Evolutionary conservation across 2,888 invertebrate species (phyloP).

Genomic region (Sarcophaga carnaria): DNA sequence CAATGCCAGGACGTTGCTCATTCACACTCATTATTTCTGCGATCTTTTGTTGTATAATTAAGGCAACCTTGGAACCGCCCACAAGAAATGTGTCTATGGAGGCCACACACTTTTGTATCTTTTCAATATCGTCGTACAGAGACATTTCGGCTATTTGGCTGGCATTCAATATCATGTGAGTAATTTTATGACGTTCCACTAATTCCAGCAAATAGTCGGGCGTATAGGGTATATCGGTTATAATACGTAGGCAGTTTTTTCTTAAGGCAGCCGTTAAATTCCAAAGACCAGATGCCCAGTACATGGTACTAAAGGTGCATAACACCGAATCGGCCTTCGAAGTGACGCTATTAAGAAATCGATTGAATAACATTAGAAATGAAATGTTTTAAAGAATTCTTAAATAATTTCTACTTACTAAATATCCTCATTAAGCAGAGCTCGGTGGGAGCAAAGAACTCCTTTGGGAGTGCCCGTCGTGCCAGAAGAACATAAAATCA

Average conservation of each 20-base stretch:
- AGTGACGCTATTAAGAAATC: slow-evolving; percentile 6
- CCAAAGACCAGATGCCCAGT: slow-evolving; percentile 78
- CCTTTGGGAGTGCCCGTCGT: slow-evolving; percentile 79
- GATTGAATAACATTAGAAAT: not conserved
- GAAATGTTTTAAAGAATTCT: not conserved
- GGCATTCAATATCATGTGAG: slow-evolving; percentile 73
- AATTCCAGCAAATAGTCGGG: slow-evolving; percentile 74
- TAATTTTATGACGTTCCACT: slow-evolving; percentile 75
- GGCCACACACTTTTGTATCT: slow-evolving; percentile 70
- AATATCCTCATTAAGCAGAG: slow-evolving; percentile 71
- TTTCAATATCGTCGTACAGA: slow-evolving; percentile 69
- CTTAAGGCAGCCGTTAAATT: slow-evolving; percentile 72
- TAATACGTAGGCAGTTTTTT: slow-evolving; percentile 75
- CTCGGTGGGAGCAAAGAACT: slow-evolving; percentile 76
- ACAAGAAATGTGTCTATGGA: slow-evolving; percentile 73
- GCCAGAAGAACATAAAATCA: slow-evolving; percentile 79
- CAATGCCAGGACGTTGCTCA: slow-evolving; percentile 68
- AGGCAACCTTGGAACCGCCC: slow-evolving; percentile 76
- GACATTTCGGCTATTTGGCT: slow-evolving; percentile 74
- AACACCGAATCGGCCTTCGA: slow-evolving; percentile 71
- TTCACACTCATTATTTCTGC: slow-evolving; percentile 71
- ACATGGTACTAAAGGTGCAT: slow-evolving; percentile 77
- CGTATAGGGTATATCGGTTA: slow-evolving; percentile 74
- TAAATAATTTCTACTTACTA: slow-evolving; percentile 56
- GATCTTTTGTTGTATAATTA: slow-evolving; percentile 70